Base-by-base conservation (phyloP, 2,888 invertebrate genomes). In the Drosophila differens region DNA sequence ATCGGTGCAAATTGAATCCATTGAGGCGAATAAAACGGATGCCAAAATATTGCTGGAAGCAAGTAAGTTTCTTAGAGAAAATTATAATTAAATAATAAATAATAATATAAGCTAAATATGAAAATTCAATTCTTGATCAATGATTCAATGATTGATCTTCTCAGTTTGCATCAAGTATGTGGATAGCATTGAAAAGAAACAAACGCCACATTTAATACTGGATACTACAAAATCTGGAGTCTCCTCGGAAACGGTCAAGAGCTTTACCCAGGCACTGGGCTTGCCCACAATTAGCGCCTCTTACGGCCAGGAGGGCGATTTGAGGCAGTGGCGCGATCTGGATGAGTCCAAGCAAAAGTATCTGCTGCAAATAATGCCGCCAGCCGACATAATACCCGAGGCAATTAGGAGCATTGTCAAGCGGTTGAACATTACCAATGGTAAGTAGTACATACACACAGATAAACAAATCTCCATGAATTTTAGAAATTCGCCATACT, bases 351-450 rank as follows among this genome's bases (percentile, higher is more conserved):
- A 97, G 90, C 95, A 95, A 62, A 95, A 95, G 82, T 98, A 96
- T 93, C 94, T 98, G 35, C 94, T 98, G 12, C 98, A 98, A 73
- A 91, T 93, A 47, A 93, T 93, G 93, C 97, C 98, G 0, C 98
- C 98, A 0, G 96, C 96, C 0, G 98, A 98, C 91, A 94, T 97
- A 37, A 95, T 98, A 75, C 97, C 98, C 0, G 97, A 97, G 93
- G 95, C 97, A 1, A 95, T 99, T 1, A 94, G 97, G 65, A 96
- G 97, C 53, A 95, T 98, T 81, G 97, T 97, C 5, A 94, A 95
- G 0, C 95, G 95, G 77, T 96, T 98, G 93, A 97, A 98, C 91
- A 97, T 98, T 65, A 97, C 97, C 6, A 98, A 98, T 91, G 98
- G 84, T 85, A 58, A 47, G 25, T 52, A 57, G 16, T 25, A 47